Evolutionary conservation across 2,113 vertebrate genomes (phyloP).

Genomic region (Lutjanus erythropterus): DNA sequence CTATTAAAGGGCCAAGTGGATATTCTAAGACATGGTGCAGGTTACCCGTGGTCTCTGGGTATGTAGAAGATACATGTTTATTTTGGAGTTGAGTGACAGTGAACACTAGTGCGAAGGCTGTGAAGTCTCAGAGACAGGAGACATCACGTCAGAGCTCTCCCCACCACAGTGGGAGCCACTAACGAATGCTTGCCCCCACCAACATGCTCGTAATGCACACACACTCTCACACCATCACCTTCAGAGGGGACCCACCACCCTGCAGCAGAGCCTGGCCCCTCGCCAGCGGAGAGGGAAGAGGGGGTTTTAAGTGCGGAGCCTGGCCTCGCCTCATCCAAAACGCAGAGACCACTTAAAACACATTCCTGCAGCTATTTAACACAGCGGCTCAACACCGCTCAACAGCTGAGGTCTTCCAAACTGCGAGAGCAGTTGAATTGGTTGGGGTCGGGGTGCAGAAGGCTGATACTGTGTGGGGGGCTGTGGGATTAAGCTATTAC

Average conservation of each 20-base stretch:
- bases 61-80: slow-evolving; percentile 65
- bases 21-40: slow-evolving; percentile 64
- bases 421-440: slow-evolving; percentile 46
- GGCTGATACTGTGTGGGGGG: slow-evolving; percentile 52
- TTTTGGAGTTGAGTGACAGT: slow-evolving; percentile 64
- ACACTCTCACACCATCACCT: slow-evolving; percentile 63
- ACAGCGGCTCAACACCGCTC: slow-evolving; percentile 62
- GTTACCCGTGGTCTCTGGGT: slow-evolving; percentile 58
- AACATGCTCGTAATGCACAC: slow-evolving; percentile 48
- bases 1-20: slow-evolving; percentile 53
- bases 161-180: slow-evolving; percentile 60
- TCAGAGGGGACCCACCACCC: slow-evolving; percentile 73
- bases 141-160: slow-evolving; percentile 71
- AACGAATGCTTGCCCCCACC: slow-evolving; percentile 59
- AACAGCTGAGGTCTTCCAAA: slow-evolving; percentile 79
- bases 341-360: slow-evolving; percentile 82
- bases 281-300: slow-evolving; percentile 59
- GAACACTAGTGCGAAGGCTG: slow-evolving; percentile 39
- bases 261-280: slow-evolving; percentile 71
- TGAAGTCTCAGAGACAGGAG: slow-evolving; percentile 60
- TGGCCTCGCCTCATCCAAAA: slow-evolving; percentile 66
- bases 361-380: slow-evolving; percentile 82
- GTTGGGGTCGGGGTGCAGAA: slow-evolving; percentile 40
- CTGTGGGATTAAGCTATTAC: slow-evolving; percentile 68
- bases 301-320: slow-evolving; percentile 66